Base-by-base conservation (phyloP, 2,797 vertebrate genomes). In the Coreius guichenoti region DNA sequence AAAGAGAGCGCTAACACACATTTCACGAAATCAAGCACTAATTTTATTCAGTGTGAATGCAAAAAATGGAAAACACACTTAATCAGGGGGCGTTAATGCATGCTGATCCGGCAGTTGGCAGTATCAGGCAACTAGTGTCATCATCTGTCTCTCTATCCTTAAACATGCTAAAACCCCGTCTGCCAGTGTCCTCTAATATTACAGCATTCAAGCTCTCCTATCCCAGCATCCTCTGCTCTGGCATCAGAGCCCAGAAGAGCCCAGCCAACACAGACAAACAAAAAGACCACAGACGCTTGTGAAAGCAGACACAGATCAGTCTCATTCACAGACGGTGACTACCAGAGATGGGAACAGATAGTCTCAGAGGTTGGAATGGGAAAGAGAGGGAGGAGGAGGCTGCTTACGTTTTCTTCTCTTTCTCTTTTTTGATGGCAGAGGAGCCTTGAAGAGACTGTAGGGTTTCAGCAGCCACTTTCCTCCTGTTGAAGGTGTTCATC, bases 361-460 rank as follows among this genome's bases (percentile, higher is more conserved):
- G 81, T 49, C 85, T 85, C 36, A 90, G 13, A 36, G 65, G 11
- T 9, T 45, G 56, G 58, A 58, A 69, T 29, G 68, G 67, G 23
- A 49, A 14, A 11, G 23, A 45, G 67, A 16, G 23, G 43, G 23
- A 43, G 39, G 54, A 47, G 56, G 56, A 63, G 68, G n/a, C n/a
- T n/a, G 58, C 75, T 86, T 85, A 87, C 68, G 69, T 87, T 83
- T 83, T 89, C 75, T 87, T 90, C 33, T 99, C 98, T 92, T 99
- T 99, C 93, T 99, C 98, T 93, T 97, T 99, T 92, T 96, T 97
- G 90, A 98, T 93, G 0, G 97, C 95, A 89, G 96, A 96, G 87
- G 96, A 96, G 89, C 96, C 96, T 87, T 97, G 97, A 87, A 98
- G 97, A 8, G 95, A 96, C 94, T 99, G 98, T 93, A 99, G 94